Conservation (phyloP, 2,113 vertebrate species). For the Galbula dea region DNA sequence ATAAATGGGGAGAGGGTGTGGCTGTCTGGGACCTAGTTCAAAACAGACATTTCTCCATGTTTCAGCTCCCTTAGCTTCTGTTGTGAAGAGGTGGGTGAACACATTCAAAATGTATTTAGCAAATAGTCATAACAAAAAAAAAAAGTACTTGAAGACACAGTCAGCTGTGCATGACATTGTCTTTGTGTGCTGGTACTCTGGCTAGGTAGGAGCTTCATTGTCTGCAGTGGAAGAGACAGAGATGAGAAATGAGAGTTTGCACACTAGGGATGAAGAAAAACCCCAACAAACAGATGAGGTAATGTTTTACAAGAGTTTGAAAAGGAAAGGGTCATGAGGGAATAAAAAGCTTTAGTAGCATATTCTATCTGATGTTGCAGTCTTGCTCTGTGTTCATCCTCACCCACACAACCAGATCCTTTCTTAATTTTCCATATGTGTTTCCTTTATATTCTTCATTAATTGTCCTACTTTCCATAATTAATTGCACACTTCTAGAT, state of each 20-base stretch:
- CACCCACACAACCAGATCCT: neutral
- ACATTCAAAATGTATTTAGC: neutral
- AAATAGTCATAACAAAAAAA: slow-evolving; percentile 3
- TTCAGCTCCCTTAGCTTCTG: neutral
- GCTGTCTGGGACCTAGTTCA: neutral
- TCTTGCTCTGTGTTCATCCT: neutral
- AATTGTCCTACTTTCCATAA: neutral
- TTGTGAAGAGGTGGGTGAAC: neutral
- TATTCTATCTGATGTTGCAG: neutral
- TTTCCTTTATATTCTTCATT: neutral
- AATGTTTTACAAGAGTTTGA: slow-evolving; percentile 64
- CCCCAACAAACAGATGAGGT: slow-evolving; percentile 39
- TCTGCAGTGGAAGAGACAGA: neutral
- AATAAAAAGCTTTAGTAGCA: neutral
- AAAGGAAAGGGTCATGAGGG: slow-evolving; percentile 20
- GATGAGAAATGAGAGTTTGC: slow-evolving; percentile 18
- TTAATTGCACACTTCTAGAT: neutral
- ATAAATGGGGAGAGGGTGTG: neutral
- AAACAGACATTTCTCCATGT: neutral
- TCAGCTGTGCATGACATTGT: neutral
- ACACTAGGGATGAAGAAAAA: slow-evolving; percentile 12
- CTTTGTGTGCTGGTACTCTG: neutral
- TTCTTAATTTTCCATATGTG: neutral
- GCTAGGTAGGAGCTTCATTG: neutral
- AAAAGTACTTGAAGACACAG: slow-evolving; percentile 17